Evolutionary conservation across 2,888 invertebrate species (phyloP), one percentile per base, ranked within the genome.

Genomic region (Dynastes grantii): DNA sequence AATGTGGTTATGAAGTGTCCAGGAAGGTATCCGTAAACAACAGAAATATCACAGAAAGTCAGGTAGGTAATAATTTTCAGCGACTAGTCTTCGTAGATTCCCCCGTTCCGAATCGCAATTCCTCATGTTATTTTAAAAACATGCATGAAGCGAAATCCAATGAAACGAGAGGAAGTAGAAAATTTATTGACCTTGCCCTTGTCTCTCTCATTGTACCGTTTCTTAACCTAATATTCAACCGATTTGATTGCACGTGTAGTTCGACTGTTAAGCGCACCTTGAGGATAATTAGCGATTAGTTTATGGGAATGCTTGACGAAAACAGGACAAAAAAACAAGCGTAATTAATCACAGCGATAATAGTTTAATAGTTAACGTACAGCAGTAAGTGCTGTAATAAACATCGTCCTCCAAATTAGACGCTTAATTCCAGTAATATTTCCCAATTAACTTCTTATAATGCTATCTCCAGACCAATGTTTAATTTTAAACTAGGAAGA

Each of bases 131-230:
- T 16, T 22, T 9, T 4, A 58, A 40, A 58, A 73, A 58, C 45
- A 37, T 16, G 58, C 37, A 73, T 2, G 22, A 16, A 58, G 11
- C 58, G 8, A 6, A 67, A 40, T 58, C 40, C 58, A 37, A 16
- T 73, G 61, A 58, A 53, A 67, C 53, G 67, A 76, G 22, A 77
- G 77, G 71, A 77, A 77, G 71, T 71, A 49, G 71, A 63, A 73
- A 71, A 70, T 77, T 77, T 77, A 77, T 77, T 77, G 77, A 77
- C 77, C 77, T 77, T 77, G 77, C 77, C 77, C 77, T 77, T 77
- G 71, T 22, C 32, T 63, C 61, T 63, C 71, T 71, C 8, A 51
- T 32, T 8, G 29, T 53, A 29, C 32, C 16, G 58, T 73, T 73
- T 37, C 73, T 71, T 73, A 63, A 63, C 63, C 63, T 63, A 63